Evolutionary conservation across 1,140 invertebrate species (phyloP), one percentile per base, ranked within the genome.

Genomic region (Cepaea nemoralis): DNA sequence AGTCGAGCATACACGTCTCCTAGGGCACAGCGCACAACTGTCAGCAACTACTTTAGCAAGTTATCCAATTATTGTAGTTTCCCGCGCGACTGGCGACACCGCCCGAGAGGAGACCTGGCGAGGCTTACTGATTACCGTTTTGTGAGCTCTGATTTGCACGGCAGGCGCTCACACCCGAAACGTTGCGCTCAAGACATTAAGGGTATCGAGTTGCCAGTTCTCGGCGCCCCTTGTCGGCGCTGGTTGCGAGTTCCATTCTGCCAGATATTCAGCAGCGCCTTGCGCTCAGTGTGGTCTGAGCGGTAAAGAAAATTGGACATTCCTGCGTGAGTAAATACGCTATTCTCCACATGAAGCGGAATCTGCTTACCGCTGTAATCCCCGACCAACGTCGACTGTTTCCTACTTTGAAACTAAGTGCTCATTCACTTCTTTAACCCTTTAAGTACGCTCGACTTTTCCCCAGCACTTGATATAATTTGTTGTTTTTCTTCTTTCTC

Each of bases 121-220:
- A 79, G 33, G 77, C 2, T 40, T 70, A 37, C 24, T 70, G 69
- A 70, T 70, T 70, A 37, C 37, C n/a, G 35, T 70, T 40, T 42
- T 40, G 35, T 24, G 37, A 70, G 69, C 66, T 39, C 39, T 74
- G 71, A 74, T 74, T 45, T 42, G 71, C 39, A 16, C 71, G 2
- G 42, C 71, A 48, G 71, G 71, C 71, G n/a, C 42, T 74, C 71
- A 74, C 71, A 74, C 71, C 39, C 10, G n/a, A 74, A 45, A 22
- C 42, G 12, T 27, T 5, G 6, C 19, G 71, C 71, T 42, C 71
- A 33, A 42, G 71, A 74, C 71, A 74, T 74, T 42, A 74, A 74
- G 71, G 27, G 31, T 74, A 74, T 74, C 71, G 39, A n/a, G 33
- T 74, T 74, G 42, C 71, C 5, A 50, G 42, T 16, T 24, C 31